These are phyloP conservation scores for Danaus chrysippus DNA, from an alignment of 2,888 invertebrate genomes.

Conservation along the genomic window DNA sequence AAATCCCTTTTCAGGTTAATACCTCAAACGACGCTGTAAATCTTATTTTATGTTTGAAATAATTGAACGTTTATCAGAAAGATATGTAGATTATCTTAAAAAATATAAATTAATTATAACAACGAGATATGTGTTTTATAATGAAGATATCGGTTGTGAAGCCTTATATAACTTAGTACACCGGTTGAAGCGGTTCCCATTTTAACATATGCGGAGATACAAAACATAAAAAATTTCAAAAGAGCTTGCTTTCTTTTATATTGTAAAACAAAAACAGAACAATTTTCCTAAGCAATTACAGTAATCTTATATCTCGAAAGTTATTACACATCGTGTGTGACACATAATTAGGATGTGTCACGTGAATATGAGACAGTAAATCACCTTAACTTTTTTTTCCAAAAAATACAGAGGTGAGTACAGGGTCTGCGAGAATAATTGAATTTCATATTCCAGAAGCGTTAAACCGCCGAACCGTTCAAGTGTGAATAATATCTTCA, in stretches of 20 bases:
- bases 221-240: background rate
- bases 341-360: slow-evolving; percentile 4
- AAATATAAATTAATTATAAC: background rate
- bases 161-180: background rate
- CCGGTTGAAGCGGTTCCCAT: too few species aligned
- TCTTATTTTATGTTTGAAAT: too few species aligned
- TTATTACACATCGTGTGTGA: too few species aligned
- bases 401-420: too few species aligned
- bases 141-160: background rate
- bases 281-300: background rate
- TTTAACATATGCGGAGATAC: too few species aligned
- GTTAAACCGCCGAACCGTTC: too few species aligned
- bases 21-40: too few species aligned
- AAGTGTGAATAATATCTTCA: slow-evolving; percentile 40
- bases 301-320: background rate
- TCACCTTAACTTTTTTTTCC: too few species aligned
- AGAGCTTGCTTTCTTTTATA: background rate
- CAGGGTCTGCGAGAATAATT: slow-evolving; percentile 46
- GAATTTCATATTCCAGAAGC: slow-evolving; percentile 55
- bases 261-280: background rate
- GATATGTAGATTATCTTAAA: background rate
- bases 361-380: background rate
- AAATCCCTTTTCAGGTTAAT: too few species aligned
- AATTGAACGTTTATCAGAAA: too few species aligned
- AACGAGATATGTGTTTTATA: background rate